These are phyloP conservation scores for Narcine bancroftii DNA, from an alignment of 2,113 vertebrate species.

Conservation along the genomic window DNA sequence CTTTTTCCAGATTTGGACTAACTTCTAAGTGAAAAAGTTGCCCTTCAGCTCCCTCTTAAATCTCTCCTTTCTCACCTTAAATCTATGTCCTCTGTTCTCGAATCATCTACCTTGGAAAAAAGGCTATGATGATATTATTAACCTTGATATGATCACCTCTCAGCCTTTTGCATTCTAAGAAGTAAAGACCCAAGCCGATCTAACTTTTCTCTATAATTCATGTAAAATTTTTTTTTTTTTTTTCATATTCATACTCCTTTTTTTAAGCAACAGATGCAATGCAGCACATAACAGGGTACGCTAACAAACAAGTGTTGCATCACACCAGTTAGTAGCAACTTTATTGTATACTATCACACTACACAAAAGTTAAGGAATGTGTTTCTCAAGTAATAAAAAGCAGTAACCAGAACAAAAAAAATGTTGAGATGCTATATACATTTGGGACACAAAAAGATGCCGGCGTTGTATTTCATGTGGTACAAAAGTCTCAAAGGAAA, in stretches of 20 bases:
- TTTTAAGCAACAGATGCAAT: conserved; percentile 33
- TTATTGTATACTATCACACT: conserved; percentile 35
- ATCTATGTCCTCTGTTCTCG: too few relatives aligned
- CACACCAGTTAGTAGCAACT: conserved; percentile 36
- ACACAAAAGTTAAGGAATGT: conserved; percentile 34
- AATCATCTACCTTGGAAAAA: too few relatives aligned
- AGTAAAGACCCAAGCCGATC: too few relatives aligned
- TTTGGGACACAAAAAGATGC: conserved; percentile 56
- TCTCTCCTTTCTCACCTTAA: too few relatives aligned
- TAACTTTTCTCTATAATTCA: too few relatives aligned
- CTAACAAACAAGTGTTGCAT: conserved; percentile 32
- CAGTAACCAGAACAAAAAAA: conserved; percentile 58
- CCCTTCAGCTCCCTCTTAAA: too few relatives aligned
- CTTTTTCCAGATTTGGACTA: too few relatives aligned
- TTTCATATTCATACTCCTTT: conserved; percentile 36
- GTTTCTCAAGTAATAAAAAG: conserved; percentile 33
- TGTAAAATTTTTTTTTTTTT: too few relatives aligned
- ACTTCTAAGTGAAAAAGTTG: too few relatives aligned
- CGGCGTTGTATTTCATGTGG: conserved; percentile 39
- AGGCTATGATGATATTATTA: too few relatives aligned
- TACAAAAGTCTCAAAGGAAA: conserved; percentile 37
- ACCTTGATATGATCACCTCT: too few relatives aligned
- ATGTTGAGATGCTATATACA: conserved; percentile 73
- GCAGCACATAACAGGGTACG: conserved; percentile 34
- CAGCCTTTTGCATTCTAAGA: too few relatives aligned